Conservation (phyloP, 1,140 invertebrate genomes). For the Pseudomyrmex gracilis region DNA sequence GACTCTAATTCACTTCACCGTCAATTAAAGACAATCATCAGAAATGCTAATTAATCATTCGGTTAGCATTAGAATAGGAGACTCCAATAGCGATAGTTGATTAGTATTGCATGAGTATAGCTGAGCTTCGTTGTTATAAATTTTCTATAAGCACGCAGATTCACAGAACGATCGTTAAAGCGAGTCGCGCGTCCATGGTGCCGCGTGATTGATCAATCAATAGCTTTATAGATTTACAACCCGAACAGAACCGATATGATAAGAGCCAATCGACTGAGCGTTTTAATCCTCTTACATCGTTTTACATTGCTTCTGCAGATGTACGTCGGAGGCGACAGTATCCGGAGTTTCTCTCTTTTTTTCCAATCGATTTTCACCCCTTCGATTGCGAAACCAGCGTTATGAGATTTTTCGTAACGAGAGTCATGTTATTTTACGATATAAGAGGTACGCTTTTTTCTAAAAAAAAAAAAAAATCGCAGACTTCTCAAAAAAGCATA, state of each 20-base stretch:
- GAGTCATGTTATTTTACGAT: too few species aligned
- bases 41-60: conserved; percentile 20
- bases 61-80: background rate
- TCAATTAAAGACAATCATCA: conserved; percentile 5
- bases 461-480: background rate
- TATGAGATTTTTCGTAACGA: too few species aligned
- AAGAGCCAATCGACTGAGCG: conserved; percentile 67
- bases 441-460: too few species aligned
- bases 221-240: conserved; percentile 69
- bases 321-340: conserved; percentile 29
- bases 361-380: conserved; percentile 30
- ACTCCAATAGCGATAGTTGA: background rate
- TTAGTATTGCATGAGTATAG: conserved; percentile 8
- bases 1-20: background rate
- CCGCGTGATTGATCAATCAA: conserved; percentile 67
- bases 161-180: conserved; percentile 63
- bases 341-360: conserved; percentile 30
- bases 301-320: conserved; percentile 65
- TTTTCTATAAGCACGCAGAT: conserved; percentile 53
- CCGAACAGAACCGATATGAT: conserved; percentile 66
- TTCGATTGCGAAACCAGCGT: background rate
- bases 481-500: background rate
- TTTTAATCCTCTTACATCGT: conserved; percentile 75
- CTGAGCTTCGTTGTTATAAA: conserved; percentile 18
- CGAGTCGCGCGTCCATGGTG: conserved; percentile 59